Percentiles rank a stretch among this genome's conserved stretches.
Conservation (phyloP, 2,888 invertebrate genomes). For the Tetragonula carbonaria region DNA sequence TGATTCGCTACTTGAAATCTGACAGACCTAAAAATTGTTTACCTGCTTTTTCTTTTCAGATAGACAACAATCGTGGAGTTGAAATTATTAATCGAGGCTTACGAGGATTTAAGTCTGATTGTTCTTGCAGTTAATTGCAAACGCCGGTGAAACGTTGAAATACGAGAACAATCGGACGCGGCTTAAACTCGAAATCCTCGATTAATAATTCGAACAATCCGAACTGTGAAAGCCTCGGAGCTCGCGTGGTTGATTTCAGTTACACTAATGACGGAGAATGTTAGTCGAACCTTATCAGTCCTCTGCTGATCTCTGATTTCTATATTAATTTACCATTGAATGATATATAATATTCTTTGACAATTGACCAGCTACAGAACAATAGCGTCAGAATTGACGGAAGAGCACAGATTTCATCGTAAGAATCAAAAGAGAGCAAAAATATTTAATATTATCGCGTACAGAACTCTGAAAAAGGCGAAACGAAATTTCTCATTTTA, state of each 20-base stretch:
- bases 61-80: not conserved
- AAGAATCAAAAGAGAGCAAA: too few species aligned
- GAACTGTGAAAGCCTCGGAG: not conserved
- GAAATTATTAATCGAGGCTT: not conserved
- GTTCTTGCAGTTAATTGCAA: not conserved
- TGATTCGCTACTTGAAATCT: not conserved
- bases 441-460: too few species aligned
- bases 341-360: too few species aligned
- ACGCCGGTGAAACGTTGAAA: not conserved
- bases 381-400: too few species aligned
- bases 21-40: not conserved
- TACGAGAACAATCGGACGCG: not conserved
- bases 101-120: not conserved
- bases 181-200: not conserved
- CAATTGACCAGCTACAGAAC: too few species aligned
- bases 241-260: not conserved
- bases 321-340: not conserved
- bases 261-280: not conserved
- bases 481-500: not conserved
- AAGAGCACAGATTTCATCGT: not conserved
- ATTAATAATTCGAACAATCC: not conserved
- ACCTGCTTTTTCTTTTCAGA: too few species aligned
- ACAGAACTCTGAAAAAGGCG: not conserved
- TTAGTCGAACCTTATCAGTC: not conserved
- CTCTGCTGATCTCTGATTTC: not conserved